These are phyloP conservation scores for Labroides dimidiatus DNA, from an alignment of 2,797 vertebrate genomes.

Conservation along the genomic window DNA sequence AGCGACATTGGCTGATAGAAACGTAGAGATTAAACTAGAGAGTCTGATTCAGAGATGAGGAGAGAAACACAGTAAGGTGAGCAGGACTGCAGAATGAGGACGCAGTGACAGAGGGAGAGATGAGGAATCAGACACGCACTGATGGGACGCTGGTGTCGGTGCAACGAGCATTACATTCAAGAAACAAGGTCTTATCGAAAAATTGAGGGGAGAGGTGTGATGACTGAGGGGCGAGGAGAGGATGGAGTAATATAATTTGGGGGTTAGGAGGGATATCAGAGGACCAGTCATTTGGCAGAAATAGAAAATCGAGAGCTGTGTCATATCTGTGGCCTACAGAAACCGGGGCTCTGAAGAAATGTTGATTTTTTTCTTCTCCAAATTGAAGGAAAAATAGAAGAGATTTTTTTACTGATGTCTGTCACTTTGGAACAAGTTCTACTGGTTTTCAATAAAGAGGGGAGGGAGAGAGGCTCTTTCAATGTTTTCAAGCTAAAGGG, in stretches of 20 bases:
- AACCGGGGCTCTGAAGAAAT: slow-evolving; percentile 52
- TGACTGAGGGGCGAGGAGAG: slow-evolving; percentile 49
- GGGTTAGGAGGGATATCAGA: slow-evolving; percentile 58
- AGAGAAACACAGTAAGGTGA: slow-evolving; percentile 43
- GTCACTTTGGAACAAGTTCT: slow-evolving; percentile 34
- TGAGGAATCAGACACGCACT: slow-evolving; percentile 52
- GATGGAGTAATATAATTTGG: slow-evolving; percentile 65
- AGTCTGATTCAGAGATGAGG: slow-evolving; percentile 55
- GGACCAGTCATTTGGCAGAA: slow-evolving; percentile 64
- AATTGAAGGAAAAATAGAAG: slow-evolving; percentile 36
- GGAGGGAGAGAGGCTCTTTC: slow-evolving; percentile 1
- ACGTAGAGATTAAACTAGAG: slow-evolving; percentile 69
- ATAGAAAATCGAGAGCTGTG: slow-evolving; percentile 64
- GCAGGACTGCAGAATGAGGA: slow-evolving; percentile 36
- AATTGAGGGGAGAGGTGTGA: slow-evolving; percentile 53
- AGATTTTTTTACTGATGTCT: slow-evolving; percentile 14
- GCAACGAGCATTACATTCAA: slow-evolving; percentile 55
- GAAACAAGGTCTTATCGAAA: slow-evolving; percentile 69
- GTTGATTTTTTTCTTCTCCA: slow-evolving; percentile 40
- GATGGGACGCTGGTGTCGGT: slow-evolving; percentile 30
- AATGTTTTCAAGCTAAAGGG: slow-evolving; percentile 27
- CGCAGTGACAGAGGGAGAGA: slow-evolving; percentile 37
- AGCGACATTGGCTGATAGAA: slow-evolving; percentile 60
- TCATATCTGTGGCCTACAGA: slow-evolving; percentile 63
- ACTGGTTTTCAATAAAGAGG: slow-evolving; percentile 21